Conservation (phyloP, 2,797 vertebrate species). For the Sciurus vulgaris region DNA sequence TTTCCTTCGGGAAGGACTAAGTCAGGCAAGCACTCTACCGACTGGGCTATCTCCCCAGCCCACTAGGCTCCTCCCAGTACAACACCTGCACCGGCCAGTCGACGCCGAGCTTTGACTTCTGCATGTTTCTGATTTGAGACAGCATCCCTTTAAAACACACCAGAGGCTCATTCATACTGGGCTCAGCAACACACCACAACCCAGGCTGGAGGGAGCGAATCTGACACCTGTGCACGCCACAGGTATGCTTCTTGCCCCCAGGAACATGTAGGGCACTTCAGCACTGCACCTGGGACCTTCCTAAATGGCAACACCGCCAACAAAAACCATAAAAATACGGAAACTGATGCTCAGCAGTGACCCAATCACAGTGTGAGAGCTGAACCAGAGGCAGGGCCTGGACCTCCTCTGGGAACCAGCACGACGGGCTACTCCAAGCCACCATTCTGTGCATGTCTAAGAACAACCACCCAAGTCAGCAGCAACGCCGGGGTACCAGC, state of each 20-base stretch:
- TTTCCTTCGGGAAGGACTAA: background rate
- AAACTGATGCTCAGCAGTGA: background rate
- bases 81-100: background rate
- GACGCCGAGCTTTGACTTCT: background rate
- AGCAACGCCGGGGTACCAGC: background rate
- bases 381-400: background rate
- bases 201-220: background rate
- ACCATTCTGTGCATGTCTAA: background rate
- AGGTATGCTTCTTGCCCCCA: background rate
- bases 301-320: background rate
- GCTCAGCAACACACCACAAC: background rate
- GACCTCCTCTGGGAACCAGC: background rate
- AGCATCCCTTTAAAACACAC: background rate
- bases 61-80: background rate
- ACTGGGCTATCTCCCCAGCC: too few relatives aligned
- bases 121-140: background rate
- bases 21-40: background rate
- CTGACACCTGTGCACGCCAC: too few relatives aligned
- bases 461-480: accelerated
- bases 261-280: background rate
- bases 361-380: background rate
- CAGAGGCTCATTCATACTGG: background rate
- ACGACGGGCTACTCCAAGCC: background rate
- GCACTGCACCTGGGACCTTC: background rate
- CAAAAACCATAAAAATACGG: background rate